Base-by-base conservation (phyloP, 2,888 invertebrate species). In the Tetanocera ferruginea region DNA sequence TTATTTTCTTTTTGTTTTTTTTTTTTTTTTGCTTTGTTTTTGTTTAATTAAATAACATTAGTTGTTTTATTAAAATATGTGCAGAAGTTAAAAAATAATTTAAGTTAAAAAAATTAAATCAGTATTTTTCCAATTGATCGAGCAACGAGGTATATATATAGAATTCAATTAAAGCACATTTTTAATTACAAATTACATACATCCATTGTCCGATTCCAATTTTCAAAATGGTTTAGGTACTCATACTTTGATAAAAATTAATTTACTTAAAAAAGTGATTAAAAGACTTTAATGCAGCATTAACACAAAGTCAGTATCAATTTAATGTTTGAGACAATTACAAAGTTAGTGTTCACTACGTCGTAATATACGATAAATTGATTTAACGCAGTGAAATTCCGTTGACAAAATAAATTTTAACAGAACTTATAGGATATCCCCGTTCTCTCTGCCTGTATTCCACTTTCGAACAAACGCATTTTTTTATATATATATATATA, bases 1-100 rank as follows among this genome's bases (percentile, higher is more conserved):
- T 67, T n/a, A 55, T 51, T 76, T 71, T 62, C 76, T 72, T 76
- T 75, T 57, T 71, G 55, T 73, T 78, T 14, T 55, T 75, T 75
- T 34, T 52, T 66, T n/a, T 62, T 69, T n/a, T 69, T 52, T 73
- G 79, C 71, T 71, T 77, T 74, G 74, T 14, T 17, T 34, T 23
- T 66, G 34, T 62, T 62, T 11, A 43, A 43, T 60, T 14, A 60
- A 28, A 28, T 19, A 4, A 14, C 3, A 60, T 57, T 23, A 3
- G 11, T 60, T 23, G 6, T 60, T 60, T 5, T 60, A 4, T 28
- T 28, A 28, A 60, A 60, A 28, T 14, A 60, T 34, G 23, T 64
- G 64, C 17, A 64, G 34, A 34, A 19, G 19, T 60, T 60, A 19
- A 64, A 64, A 8, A 64, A 34, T 9, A 11, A 3, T 11, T 14